phyloP scores from a whole-genome alignment of 1,140 invertebrate genomes.

The Diabrotica undecimpunctata region DNA sequence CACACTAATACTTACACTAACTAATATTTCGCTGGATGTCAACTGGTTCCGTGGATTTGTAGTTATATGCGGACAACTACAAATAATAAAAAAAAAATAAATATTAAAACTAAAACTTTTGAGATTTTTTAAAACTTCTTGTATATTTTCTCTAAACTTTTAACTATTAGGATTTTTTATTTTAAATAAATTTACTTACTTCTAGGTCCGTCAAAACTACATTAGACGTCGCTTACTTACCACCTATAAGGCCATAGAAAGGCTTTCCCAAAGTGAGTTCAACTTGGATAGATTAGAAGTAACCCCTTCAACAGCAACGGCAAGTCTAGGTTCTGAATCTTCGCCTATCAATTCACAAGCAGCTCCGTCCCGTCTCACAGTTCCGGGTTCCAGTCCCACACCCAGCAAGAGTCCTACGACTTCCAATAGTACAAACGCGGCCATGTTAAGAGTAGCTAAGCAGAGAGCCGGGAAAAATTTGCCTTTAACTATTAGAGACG shows the following conservation, averaged over 20 bases:
- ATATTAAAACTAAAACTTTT: too few relatives aligned
- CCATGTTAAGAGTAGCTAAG: constrained; percentile 48
- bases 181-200: too few relatives aligned
- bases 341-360: constrained; percentile 28
- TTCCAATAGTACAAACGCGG: constrained; percentile 42
- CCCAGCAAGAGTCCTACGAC: constrained; percentile 38
- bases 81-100: too few relatives aligned
- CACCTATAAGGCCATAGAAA: constrained; percentile 76
- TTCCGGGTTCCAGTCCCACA: constrained; percentile 51
- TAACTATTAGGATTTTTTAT: too few relatives aligned
- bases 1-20: too few relatives aligned
- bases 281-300: constrained; percentile 72
- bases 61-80: too few relatives aligned
- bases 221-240: constrained; percentile 70
- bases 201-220: constrained; percentile 67
- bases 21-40: too few relatives aligned
- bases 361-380: constrained; percentile 52
- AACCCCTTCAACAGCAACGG: constrained; percentile 50
- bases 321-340: constrained; percentile 43
- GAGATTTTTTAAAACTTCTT: too few relatives aligned
- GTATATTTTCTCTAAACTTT: too few relatives aligned
- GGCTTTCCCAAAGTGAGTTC: constrained; percentile 78
- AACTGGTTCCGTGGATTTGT: too few relatives aligned
- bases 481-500: constrained; percentile 69
- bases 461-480: constrained; percentile 53